Percentiles rank a stretch among this genome's conserved stretches.
Evolutionary conservation across 2,888 invertebrate species (phyloP).

Genomic region (Drosophila neonasuta): DNA sequence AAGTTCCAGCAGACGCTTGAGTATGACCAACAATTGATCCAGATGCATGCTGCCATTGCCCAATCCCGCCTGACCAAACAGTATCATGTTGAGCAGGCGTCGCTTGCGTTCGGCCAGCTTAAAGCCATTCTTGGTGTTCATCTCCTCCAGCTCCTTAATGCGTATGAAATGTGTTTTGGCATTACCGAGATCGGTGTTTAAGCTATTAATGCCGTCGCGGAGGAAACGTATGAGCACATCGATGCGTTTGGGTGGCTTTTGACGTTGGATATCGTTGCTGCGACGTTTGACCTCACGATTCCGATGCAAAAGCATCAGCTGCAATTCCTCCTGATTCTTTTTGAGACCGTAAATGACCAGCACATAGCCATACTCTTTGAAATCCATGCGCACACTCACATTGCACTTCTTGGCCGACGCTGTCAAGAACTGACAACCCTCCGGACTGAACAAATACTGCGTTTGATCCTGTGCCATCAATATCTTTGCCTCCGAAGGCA

Average conservation of each 20-base stretch:
- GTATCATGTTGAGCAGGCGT: conserved; percentile 84
- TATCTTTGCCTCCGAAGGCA: conserved; percentile 82
- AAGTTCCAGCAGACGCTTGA: conserved; percentile 66
- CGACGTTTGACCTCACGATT: conserved; percentile 72
- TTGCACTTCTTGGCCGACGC: conserved; percentile 80
- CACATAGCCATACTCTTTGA: conserved; percentile 82
- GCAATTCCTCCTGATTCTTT: conserved; percentile 83
- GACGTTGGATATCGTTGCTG: conserved; percentile 59
- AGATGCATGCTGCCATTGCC: conserved; percentile 83
- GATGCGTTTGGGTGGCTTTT: conserved; percentile 77
- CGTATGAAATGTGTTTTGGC: conserved; percentile 83
- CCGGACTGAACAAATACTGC: conserved; percentile 83
- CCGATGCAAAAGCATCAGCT: conserved; percentile 82
- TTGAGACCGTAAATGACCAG: conserved; percentile 83
- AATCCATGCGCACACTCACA: conserved; percentile 77
- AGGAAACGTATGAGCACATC: conserved; percentile 79
- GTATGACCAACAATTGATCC: conserved; percentile 81
- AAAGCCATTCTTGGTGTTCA: conserved; percentile 82
- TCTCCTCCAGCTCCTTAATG: conserved; percentile 82
- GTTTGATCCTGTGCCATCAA: conserved; percentile 83
- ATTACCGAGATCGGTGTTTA: conserved; percentile 83
- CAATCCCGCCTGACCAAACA: conserved; percentile 85
- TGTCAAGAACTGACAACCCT: conserved; percentile 83
- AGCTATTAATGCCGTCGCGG: conserved; percentile 74
- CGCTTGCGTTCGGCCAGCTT: conserved; percentile 83